A percentile compares a stretch with the other conserved stretches of the same genome.
These are phyloP conservation scores for Serilophus lunatus DNA, from an alignment of 2,113 vertebrate genomes.

Conservation along the genomic window DNA sequence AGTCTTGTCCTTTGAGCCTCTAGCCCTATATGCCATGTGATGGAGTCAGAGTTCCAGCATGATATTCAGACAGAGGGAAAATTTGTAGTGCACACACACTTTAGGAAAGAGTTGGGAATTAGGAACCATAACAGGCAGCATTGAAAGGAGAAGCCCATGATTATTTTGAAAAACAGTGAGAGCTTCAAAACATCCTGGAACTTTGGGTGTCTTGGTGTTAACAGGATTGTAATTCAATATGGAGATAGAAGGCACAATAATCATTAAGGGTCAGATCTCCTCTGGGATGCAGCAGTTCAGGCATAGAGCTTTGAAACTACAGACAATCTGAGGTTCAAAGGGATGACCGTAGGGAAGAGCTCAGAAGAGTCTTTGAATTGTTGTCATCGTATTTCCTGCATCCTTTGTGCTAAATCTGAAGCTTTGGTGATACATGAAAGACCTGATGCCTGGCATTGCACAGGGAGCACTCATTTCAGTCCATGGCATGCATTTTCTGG, in stretches of 20 bases:
- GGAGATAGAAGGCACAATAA: neutral
- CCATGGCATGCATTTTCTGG: accelerated
- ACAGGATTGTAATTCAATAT: neutral
- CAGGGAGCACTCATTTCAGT: neutral
- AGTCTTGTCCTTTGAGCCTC: neutral
- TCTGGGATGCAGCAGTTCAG: neutral
- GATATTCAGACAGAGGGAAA: neutral
- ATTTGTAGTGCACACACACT: neutral
- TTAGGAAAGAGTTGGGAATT: neutral
- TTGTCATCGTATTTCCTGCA: neutral
- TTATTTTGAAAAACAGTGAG: neutral
- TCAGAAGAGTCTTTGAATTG: neutral
- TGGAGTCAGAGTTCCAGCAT: neutral
- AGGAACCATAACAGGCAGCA: neutral
- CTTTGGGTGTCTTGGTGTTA: neutral
- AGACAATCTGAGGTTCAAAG: neutral
- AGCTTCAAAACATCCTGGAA: neutral
- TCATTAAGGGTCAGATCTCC: neutral
- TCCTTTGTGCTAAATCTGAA: neutral
- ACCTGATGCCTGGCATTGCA: accelerated
- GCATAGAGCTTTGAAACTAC: neutral
- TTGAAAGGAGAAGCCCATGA: neutral
- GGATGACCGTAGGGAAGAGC: neutral
- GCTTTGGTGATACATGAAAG: neutral
- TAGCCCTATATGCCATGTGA: neutral